Conservation (phyloP, 2,797 vertebrate species). For the Dermochelys coriacea region DNA sequence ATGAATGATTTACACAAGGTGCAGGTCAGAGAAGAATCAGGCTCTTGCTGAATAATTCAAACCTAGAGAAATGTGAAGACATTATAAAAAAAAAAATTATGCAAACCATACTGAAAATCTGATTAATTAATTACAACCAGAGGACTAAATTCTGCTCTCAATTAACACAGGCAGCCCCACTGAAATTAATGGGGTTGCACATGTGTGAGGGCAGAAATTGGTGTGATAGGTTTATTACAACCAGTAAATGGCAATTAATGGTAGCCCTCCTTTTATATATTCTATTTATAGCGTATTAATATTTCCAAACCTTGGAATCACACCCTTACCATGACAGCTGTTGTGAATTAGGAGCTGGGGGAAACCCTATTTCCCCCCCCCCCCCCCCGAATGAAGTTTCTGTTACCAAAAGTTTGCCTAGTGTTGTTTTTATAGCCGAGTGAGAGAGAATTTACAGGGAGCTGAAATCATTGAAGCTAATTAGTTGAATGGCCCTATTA, state of each 20-base stretch:
- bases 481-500: conserved; percentile 90
- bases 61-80: not conserved
- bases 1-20: not conserved
- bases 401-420: conserved; percentile 85
- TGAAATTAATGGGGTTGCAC: conserved; percentile 73
- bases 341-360: conserved; percentile 72
- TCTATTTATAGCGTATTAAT: conserved; percentile 54
- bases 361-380: conserved; percentile 61
- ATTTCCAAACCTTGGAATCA: conserved; percentile 50
- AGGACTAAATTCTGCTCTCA: conserved; percentile 65
- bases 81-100: not conserved
- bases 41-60: not conserved
- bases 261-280: conserved; percentile 54
- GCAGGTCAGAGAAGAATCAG: not conserved
- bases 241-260: conserved; percentile 74
- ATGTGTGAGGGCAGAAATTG: conserved; percentile 50
- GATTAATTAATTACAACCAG: conserved; percentile 66
- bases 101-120: conserved; percentile 52
- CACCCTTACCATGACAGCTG: conserved; percentile 31
- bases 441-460: conserved; percentile 87
- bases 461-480: conserved; percentile 88
- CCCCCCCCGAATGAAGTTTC: conserved; percentile 82
- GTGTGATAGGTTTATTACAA: conserved; percentile 55
- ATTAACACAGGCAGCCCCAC: conserved; percentile 69
- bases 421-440: conserved; percentile 87